These are phyloP conservation scores for Haliclona indistincta DNA, from an alignment of 37 sponge, comb jelly and placozoan genomes.

Conservation along the genomic window DNA sequence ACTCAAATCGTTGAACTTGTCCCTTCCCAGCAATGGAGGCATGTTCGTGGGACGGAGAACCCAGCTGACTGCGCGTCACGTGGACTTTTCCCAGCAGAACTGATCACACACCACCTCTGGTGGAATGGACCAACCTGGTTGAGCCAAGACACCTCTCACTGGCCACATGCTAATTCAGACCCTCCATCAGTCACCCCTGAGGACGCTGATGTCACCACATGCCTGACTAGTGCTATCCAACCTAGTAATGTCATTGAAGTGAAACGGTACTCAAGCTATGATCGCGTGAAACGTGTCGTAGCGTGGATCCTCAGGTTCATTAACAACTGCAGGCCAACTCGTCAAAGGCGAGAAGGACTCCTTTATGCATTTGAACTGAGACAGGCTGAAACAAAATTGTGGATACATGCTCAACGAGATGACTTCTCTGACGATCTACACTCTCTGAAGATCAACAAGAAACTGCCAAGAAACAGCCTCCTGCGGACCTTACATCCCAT, in stretches of 20 bases:
- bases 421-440: too few relatives aligned
- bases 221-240: neutral
- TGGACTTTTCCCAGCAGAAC: neutral
- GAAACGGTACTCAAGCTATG: constrained; percentile 22
- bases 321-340: constrained; percentile 22
- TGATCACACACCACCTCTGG: neutral
- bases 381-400: too few relatives aligned
- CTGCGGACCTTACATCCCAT: constrained; percentile 22
- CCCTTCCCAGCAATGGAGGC: neutral
- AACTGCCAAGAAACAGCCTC: constrained; percentile 16
- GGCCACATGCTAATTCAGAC: neutral
- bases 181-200: neutral
- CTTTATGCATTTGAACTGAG: too few relatives aligned
- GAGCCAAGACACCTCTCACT: neutral
- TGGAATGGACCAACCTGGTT: constrained; percentile 15
- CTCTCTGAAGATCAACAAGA: too few relatives aligned
- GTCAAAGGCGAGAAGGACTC: too few relatives aligned
- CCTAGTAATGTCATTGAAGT: neutral
- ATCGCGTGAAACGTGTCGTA: constrained; percentile 22
- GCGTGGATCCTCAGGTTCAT: constrained; percentile 29
- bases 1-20: neutral
- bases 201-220: neutral
- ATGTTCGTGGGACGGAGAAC: neutral
- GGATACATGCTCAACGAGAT: too few relatives aligned
- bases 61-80: constrained; percentile 2